phyloP scores from a whole-genome alignment of 2,888 invertebrate genomes.

The Lasioglossum marginatum region DNA sequence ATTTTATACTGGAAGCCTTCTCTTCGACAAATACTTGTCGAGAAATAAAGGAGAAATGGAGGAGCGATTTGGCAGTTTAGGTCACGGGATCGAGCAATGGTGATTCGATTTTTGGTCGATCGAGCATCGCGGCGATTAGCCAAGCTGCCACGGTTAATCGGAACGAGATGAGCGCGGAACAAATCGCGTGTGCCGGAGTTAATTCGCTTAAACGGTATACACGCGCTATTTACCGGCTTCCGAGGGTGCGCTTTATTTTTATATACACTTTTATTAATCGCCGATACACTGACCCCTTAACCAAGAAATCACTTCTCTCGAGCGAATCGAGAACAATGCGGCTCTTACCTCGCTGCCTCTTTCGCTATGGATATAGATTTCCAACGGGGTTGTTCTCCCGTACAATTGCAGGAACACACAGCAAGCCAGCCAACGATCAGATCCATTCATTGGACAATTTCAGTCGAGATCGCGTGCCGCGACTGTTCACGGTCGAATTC shows the following conservation, averaged over 20 bases:
- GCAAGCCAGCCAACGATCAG: not conserved
- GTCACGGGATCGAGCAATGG: not conserved
- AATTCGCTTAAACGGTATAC: conserved; percentile 30
- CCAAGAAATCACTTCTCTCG: conserved; percentile 43
- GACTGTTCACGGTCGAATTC: conserved; percentile 14
- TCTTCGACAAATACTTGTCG: not conserved
- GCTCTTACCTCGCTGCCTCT: conserved; percentile 26
- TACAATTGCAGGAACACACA: not conserved
- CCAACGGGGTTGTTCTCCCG: not conserved
- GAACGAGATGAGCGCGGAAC: conserved; percentile 10
- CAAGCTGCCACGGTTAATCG: conserved; percentile 21
- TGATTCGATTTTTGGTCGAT: conserved; percentile 1
- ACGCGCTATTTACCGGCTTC: conserved; percentile 42
- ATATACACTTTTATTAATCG: conserved; percentile 36
- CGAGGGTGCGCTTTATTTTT: conserved; percentile 53
- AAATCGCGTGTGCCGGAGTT: conserved; percentile 13
- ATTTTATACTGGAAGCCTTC: not conserved
- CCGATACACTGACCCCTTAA: conserved; percentile 40
- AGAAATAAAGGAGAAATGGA: not conserved
- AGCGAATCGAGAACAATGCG: conserved; percentile 51
- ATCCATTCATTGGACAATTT: conserved; percentile 9
- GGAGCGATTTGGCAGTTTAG: not conserved
- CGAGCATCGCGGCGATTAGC: not conserved
- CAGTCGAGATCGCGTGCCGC: conserved; percentile 5
- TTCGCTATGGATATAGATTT: not conserved